These are phyloP conservation scores for Hydrolagus affinis DNA, from an alignment of 2,113 vertebrate species.

Conservation along the genomic window DNA sequence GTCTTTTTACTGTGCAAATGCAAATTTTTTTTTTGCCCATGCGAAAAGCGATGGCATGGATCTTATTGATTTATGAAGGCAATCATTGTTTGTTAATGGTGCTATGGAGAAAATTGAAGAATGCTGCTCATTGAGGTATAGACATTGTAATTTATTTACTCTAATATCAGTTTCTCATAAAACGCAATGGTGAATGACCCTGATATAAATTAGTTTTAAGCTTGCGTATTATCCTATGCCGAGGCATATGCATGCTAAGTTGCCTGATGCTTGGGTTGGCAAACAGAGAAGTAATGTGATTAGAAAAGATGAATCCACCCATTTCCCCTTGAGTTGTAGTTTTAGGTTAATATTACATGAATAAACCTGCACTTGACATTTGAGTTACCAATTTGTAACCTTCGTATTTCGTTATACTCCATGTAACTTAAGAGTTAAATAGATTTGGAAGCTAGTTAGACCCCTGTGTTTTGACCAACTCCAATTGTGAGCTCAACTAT, in stretches of 20 bases:
- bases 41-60: background rate
- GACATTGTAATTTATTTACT: background rate
- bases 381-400: too few relatives aligned
- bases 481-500: too few relatives aligned
- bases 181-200: background rate
- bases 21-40: background rate
- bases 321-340: background rate
- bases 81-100: background rate
- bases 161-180: background rate
- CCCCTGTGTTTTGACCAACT: too few relatives aligned
- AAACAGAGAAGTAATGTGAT: background rate
- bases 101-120: background rate
- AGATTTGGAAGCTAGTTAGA: too few relatives aligned
- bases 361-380: too few relatives aligned
- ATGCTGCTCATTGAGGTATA: conserved; percentile 3
- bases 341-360: too few relatives aligned
- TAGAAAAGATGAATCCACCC: background rate
- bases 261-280: background rate
- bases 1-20: conserved; percentile 11
- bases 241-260: background rate
- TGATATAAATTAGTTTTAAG: background rate
- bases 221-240: background rate
- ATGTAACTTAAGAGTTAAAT: too few relatives aligned
- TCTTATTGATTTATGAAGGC: conserved; percentile 18
- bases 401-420: too few relatives aligned